These are phyloP conservation scores for Sinopyrophorus schimmeli DNA, from an alignment of 2,888 invertebrate species.

Conservation along the genomic window DNA sequence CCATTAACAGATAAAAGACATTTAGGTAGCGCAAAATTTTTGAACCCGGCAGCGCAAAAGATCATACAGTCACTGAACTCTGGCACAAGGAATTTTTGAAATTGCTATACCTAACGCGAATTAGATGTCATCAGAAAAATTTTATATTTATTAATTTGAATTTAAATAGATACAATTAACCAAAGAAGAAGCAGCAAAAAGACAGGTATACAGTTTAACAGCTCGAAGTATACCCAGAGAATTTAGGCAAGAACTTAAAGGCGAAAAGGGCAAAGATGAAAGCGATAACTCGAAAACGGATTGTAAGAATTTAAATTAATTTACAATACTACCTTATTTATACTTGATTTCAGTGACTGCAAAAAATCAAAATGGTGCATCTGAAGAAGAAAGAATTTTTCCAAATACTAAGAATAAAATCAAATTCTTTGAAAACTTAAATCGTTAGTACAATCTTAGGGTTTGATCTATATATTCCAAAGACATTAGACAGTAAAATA, in stretches of 20 bases:
- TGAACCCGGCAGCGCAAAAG: no score
- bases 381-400: constrained; percentile 14
- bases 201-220: constrained; percentile 73
- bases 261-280: not conserved
- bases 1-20: no score
- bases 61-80: no score
- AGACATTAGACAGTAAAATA: constrained; percentile 34
- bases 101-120: no score
- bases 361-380: not conserved
- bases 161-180: no score
- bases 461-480: constrained; percentile 40
- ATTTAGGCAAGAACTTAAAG: constrained; percentile 70
- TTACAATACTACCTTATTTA: not conserved
- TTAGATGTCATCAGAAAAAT: no score
- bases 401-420: constrained; percentile 43
- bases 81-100: no score
- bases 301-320: not conserved
- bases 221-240: constrained; percentile 77
- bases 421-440: constrained; percentile 42
- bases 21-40: no score
- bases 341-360: constrained; percentile 2
- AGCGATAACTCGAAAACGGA: not conserved
- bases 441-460: constrained; percentile 43
- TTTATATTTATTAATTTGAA: no score
- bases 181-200: constrained; percentile 35